These are phyloP conservation scores for Melipona quadrifasciata DNA, from an alignment of 1,140 invertebrate genomes.

Conservation along the genomic window DNA sequence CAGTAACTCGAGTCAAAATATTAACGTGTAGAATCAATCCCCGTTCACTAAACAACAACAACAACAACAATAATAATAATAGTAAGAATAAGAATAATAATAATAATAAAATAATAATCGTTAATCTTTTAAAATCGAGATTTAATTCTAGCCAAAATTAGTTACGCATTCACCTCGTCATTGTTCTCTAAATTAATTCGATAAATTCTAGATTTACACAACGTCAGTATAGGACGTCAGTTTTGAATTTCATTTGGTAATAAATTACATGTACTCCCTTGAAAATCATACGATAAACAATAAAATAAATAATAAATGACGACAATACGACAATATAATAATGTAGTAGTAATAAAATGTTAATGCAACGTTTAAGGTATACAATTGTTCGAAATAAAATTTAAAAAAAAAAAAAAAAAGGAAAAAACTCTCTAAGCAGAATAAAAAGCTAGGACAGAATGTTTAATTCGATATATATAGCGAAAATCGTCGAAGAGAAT, in stretches of 20 bases:
- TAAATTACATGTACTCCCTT: neutral
- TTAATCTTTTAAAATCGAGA: neutral
- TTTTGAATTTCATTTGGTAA: neutral
- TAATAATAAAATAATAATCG: neutral
- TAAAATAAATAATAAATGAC: neutral
- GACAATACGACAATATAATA: neutral
- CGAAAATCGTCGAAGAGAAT: neutral
- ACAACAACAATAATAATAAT: no score
- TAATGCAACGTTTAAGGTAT: neutral
- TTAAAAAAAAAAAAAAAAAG: no score
- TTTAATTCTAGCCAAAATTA: neutral
- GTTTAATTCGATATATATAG: neutral
- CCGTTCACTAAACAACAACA: no score
- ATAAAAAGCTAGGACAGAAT: neutral
- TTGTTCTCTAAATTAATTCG: neutral
- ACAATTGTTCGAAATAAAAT: neutral
- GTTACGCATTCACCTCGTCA: neutral
- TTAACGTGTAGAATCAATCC: no score
- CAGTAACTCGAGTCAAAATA: neutral
- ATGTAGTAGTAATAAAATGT: neutral
- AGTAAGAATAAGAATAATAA: no score
- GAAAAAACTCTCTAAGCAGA: no score
- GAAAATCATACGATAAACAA: neutral
- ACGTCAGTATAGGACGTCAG: neutral
- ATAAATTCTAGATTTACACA: neutral